Base-by-base conservation (phyloP, 1,140 invertebrate species). In the Periplaneta americana region DNA sequence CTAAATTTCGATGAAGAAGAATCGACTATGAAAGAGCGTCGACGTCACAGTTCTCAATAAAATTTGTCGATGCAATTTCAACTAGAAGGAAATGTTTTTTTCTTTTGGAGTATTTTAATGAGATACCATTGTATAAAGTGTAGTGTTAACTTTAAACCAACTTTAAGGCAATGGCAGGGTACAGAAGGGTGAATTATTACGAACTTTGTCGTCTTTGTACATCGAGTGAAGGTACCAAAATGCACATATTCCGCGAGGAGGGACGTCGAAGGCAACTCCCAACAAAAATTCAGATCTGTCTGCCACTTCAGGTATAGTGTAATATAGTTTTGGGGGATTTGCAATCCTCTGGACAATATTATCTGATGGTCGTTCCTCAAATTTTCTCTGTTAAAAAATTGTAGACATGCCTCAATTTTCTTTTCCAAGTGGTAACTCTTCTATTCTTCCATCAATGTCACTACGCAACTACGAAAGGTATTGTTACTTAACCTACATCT, bases 191-290 rank as follows among this genome's bases (percentile, higher is more conserved):
- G 15, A 93, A 93, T 87, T 94, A 92, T 86, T 93, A 93, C 85
- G 93, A 94, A 88, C 87, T 94, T 79, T 94, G 93, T 85, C 89
- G 93, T 84, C 88, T 94, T 66, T 94, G 93, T 86, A 93, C 93
- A 18, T 91, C 90, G 36, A 93, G 91, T 85, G 91, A 91, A 82
- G 92, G 92, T 78, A 89, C 86, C 82, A 93, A 92, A 86, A 90
- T 92, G 81, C 90, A 93, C 85, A 92, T 94, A 81, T 94, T 92
- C 84, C 91, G 92, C 17, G 89, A 92, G 34, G 92, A 93, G 83
- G 92, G 93, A 33, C 89, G 90, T 35, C 90, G 90, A 84, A 90
- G 92, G 83, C 91, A 93, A 84, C 86, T 94, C 10, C 90, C 90
- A 82, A 89, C 87, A 22, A 94, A 94, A 87, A 93, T 94, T 78